Percentiles rank a stretch among this genome's conserved stretches.
These are phyloP conservation scores for Pseudeuparius sepicola DNA, from an alignment of 2,888 invertebrate genomes.

Conservation along the genomic window DNA sequence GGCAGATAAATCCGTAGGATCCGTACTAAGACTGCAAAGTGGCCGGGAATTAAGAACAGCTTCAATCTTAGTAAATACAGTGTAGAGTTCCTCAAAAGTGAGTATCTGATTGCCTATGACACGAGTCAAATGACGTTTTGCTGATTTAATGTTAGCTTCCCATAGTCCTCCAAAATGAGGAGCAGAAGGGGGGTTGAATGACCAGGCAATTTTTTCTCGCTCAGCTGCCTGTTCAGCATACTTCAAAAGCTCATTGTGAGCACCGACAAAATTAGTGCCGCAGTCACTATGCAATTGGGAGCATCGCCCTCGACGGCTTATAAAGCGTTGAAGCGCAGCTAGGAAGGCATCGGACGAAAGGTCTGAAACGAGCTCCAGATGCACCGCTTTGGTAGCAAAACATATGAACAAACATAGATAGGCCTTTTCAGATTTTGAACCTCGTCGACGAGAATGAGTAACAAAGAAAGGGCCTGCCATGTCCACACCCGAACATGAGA, in stretches of 20 bases:
- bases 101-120: no score
- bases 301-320: conserved; percentile 14
- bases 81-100: no score
- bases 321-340: no score
- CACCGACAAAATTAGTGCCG: conserved; percentile 20
- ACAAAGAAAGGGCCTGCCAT: conserved; percentile 17
- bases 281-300: conserved; percentile 12
- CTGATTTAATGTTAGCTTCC: no score
- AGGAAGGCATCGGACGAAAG: conserved; percentile 26
- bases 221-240: conserved; percentile 8
- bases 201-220: conserved; percentile 21
- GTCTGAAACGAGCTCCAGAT: conserved; percentile 25
- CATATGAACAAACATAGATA: conserved; percentile 24
- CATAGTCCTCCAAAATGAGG: no score
- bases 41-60: no score
- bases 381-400: conserved; percentile 26
- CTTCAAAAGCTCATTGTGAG: conserved; percentile 8
- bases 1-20: no score
- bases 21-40: no score
- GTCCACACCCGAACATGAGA: conserved; percentile 17
- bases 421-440: conserved; percentile 18
- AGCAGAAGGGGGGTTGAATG: no score
- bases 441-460: conserved; percentile 14
- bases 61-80: no score
- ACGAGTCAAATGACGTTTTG: no score